Base-by-base conservation (phyloP, 2,888 invertebrate genomes). In the Panzeria rudis region DNA sequence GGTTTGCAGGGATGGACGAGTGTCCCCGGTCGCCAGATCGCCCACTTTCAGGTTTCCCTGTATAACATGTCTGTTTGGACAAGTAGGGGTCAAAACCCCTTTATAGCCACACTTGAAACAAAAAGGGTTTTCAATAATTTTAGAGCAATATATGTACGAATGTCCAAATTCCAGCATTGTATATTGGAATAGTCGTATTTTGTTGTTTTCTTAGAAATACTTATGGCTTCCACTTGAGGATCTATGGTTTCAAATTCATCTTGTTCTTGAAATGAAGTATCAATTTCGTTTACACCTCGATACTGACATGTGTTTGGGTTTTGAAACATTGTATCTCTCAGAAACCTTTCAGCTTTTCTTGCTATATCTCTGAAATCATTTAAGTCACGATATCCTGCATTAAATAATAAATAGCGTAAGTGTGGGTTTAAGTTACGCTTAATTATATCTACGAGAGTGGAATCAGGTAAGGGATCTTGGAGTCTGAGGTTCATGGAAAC, bases 21-120 rank as follows among this genome's bases (percentile, higher is more conserved):
- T n/a, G n/a, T n/a, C n/a, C n/a, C n/a, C n/a, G n/a, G n/a, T n/a
- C n/a, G n/a, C n/a, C n/a, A n/a, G n/a, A n/a, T n/a, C n/a, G n/a
- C n/a, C n/a, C 44, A 11, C 54, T 62, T 20, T 71, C 71, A 62
- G 71, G 29, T 78, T 78, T 78, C 69, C 78, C 78, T 61, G 61
- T 0, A 17, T 23, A 23, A 20, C 8, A 25, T 79, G 79, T 15
- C 44, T 77, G 6, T 71, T 71, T 0, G 71, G 56, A 15, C 79
- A 72, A 8, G 20, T 72, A n/a, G 72, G 32, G 15, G 79, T 79
- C 15, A 47, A 47, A 13, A 47, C 23, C 7, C 29, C 17, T 7
- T 56, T 56, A 0, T 71, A 9, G 1, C 56, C 56, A 23, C 71
- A 71, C 7, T 73, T 73, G 29, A 29, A 29, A 29, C 29, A 29